Conservation (phyloP, 2,797 vertebrate species). For the Eulemur albifrons region DNA sequence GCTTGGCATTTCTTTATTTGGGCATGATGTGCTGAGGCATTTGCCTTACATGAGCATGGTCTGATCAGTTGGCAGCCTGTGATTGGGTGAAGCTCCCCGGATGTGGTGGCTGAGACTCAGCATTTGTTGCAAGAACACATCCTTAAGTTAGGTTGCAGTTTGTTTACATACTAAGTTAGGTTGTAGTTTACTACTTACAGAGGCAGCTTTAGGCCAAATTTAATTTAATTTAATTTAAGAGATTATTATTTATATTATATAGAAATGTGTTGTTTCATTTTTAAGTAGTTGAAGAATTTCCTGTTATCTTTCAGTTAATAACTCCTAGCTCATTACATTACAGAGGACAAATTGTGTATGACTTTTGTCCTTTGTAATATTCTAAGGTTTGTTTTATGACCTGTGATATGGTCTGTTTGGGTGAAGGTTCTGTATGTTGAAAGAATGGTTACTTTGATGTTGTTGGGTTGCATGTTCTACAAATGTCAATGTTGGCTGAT, state of each 20-base stretch:
- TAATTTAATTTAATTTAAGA: neutral
- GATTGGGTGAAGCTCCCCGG: neutral
- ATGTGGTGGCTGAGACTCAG: neutral
- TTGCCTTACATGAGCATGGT: neutral
- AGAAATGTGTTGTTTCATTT: neutral
- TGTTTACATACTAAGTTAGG: neutral
- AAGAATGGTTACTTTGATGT: neutral
- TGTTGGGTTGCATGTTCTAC: neutral
- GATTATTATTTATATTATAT: neutral
- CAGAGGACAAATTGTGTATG: neutral
- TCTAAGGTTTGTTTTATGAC: neutral
- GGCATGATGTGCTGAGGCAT: neutral
- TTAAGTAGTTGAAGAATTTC: neutral
- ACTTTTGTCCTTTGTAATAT: neutral
- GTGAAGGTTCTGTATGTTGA: neutral
- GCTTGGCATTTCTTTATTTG: neutral
- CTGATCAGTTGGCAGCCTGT: neutral
- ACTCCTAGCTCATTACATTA: neutral
- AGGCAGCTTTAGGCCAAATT: neutral
- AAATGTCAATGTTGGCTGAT: neutral
- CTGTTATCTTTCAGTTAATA: neutral
- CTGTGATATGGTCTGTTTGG: neutral
- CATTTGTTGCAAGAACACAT: neutral
- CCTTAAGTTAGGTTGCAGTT: neutral
- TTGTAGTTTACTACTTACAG: neutral